Conservation (phyloP, 2,797 vertebrate species). For the Nothura maculosa region DNA sequence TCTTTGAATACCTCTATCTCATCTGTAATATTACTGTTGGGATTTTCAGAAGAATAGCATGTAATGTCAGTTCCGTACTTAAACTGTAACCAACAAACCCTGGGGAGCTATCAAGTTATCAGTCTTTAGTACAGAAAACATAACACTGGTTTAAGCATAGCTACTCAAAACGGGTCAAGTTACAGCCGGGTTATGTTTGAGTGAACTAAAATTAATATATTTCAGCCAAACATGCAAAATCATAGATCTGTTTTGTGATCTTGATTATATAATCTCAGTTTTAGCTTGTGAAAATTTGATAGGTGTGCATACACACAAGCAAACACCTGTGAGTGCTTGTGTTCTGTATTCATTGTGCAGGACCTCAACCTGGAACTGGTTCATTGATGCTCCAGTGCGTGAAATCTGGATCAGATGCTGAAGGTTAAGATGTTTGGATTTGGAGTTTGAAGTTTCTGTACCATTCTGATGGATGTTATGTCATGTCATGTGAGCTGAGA, state of each 20-base stretch:
- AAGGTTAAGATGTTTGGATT: background rate
- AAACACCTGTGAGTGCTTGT: background rate
- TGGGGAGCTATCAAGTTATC: constrained; percentile 81
- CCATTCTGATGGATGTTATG: background rate
- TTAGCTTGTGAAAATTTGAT: background rate
- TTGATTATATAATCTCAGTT: constrained; percentile 3
- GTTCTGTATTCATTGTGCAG: background rate
- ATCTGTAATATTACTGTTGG: constrained; percentile 53
- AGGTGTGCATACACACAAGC: background rate
- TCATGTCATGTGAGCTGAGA: background rate
- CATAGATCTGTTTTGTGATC: constrained; percentile 19
- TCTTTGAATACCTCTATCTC: constrained; percentile 63
- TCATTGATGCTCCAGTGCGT: background rate
- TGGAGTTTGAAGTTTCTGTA: background rate
- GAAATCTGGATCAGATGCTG: background rate
- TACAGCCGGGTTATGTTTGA: constrained; percentile 72
- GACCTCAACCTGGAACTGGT: background rate
- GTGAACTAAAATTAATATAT: constrained; percentile 66
- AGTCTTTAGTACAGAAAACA: constrained; percentile 79
- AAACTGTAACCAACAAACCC: constrained; percentile 73
- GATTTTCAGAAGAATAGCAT: constrained; percentile 73
- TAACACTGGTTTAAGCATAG: constrained; percentile 69
- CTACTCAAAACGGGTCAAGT: constrained; percentile 76
- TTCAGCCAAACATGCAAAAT: constrained; percentile 56
- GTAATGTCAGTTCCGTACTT: constrained; percentile 73